Evolutionary conservation across 2,113 vertebrate genomes (phyloP), one percentile per base, ranked within the genome.

Genomic region (Echinops telfairi): DNA sequence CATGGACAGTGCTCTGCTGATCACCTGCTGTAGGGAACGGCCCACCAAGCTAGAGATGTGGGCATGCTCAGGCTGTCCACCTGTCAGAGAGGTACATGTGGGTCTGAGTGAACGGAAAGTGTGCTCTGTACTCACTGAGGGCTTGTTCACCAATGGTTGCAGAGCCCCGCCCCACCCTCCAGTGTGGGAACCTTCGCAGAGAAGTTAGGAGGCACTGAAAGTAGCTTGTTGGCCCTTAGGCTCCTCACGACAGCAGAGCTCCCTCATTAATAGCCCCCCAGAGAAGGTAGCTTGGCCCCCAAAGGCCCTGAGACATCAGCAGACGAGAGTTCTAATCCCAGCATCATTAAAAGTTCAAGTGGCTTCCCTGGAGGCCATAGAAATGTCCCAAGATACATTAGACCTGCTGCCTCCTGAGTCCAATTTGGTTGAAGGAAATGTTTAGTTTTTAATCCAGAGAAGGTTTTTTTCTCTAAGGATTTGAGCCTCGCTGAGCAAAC

Each of bases 261-360:
- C n/a, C 22, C 38, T 85, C 38, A 76, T 81, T 88, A 82, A 73
- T 5, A 80, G 81, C 53, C 38, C 75, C 78, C 5, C 3, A 27
- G 81, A 47, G 81, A 89, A 89, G 78, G 22, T 15, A 78, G n/a
- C 43, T 36, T 47, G 64, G 91, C 36, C 87, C 82, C 73, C 1
- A 36, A 87, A 71, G n/a, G 60, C 68, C 86, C 73, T 47, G 86
- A 58, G 86, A 58, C 62, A 5, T 57, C 33, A 19, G 62, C 20
- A 70, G 75, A 33, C 90, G 22, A 53, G 71, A 95, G 75, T 78
- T 86, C 76, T 96, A 6, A 64, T 27, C 87, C 15, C 38, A 82
- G 87, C 66, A 86, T 94, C 78, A 91, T 95, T 94, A 96, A 85
- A 95, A 96, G 88, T 96, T 94, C 82, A 91, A 86, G 92, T 91